phyloP scores from a whole-genome alignment of 2,888 invertebrate genomes.

The Brachypalpus laphriformis region DNA sequence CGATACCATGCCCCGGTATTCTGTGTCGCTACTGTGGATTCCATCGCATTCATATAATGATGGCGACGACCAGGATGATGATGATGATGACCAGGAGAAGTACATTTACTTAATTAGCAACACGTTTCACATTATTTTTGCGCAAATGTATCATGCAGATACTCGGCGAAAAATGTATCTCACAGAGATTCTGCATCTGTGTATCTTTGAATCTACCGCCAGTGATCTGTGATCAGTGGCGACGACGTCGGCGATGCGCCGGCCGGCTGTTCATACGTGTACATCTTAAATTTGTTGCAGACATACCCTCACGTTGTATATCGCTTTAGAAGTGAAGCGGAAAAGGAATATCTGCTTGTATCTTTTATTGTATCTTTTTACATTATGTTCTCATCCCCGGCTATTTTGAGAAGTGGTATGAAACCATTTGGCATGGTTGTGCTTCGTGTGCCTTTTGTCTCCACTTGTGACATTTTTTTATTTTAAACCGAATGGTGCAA shows the following conservation, averaged over 20 bases:
- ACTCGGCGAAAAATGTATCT: slow-evolving; percentile 13
- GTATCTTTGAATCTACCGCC: slow-evolving; percentile 52
- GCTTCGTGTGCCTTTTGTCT: slow-evolving; percentile 47
- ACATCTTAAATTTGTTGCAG: slow-evolving; percentile 28
- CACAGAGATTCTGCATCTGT: slow-evolving; percentile 33
- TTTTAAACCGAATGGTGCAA: slow-evolving; percentile 39
- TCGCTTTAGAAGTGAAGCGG: slow-evolving; percentile 28
- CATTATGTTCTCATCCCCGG: slow-evolving; percentile 46
- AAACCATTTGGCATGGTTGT: slow-evolving; percentile 63
- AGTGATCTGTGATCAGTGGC: slow-evolving; percentile 30
- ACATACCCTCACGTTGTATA: slow-evolving; percentile 11
- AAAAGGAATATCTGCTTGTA: slow-evolving; percentile 39
- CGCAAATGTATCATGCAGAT: slow-evolving; percentile 47
- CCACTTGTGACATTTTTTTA: slow-evolving; percentile 39
- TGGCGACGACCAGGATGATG: slow-evolving; percentile 6
- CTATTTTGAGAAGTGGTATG: slow-evolving; percentile 17
- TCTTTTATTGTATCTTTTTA: slow-evolving; percentile 25
- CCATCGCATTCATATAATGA: slow-evolving; percentile 7
- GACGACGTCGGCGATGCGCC: neutral
- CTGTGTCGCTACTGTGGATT: slow-evolving; percentile 43
- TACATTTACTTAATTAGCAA: slow-evolving; percentile 71
- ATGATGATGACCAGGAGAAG: slow-evolving; percentile 60
- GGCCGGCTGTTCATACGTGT: slow-evolving; percentile 46
- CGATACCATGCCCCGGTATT: slow-evolving; percentile 5
- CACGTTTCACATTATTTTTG: slow-evolving; percentile 61